These are phyloP conservation scores for Rallus crepitans DNA, from an alignment of 2,797 vertebrate species.

Conservation along the genomic window DNA sequence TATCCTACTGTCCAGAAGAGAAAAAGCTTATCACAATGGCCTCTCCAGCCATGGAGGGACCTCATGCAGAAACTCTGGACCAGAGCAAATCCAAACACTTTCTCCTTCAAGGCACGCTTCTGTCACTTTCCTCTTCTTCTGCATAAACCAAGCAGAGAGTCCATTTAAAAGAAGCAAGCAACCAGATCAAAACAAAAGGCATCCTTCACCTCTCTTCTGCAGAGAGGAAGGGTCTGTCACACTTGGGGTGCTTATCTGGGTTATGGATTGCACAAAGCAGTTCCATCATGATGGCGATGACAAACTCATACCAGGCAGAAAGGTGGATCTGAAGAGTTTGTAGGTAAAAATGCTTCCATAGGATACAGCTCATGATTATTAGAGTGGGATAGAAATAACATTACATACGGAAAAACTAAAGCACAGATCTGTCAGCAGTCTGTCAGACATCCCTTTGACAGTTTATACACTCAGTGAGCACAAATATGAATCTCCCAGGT, in stretches of 20 bases:
- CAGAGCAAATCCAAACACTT: background rate
- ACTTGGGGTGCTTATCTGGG: background rate
- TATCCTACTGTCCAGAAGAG: background rate
- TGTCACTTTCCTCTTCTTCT: background rate
- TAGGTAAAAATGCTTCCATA: background rate
- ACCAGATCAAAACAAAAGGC: background rate
- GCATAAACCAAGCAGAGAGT: fast-evolving
- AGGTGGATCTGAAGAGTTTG: fast-evolving
- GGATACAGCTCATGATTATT: background rate
- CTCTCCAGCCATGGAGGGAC: background rate
- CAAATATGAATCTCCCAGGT: background rate
- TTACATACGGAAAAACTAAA: background rate
- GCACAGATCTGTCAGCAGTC: background rate
- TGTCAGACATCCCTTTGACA: background rate
- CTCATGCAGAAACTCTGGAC: background rate
- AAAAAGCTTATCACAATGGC: background rate
- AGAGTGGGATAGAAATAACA: background rate
- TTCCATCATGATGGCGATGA: fast-evolving
- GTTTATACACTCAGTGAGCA: background rate
- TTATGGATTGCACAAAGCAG: background rate
- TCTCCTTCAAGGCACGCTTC: fast-evolving
- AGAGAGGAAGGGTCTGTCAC: background rate
- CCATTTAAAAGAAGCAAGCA: fast-evolving
- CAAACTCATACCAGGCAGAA: background rate
- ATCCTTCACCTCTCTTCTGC: background rate